Percentiles rank a stretch among this genome's conserved stretches.
These are phyloP conservation scores for Metellina segmentata DNA, from an alignment of 2,888 invertebrate genomes.

Conservation along the genomic window DNA sequence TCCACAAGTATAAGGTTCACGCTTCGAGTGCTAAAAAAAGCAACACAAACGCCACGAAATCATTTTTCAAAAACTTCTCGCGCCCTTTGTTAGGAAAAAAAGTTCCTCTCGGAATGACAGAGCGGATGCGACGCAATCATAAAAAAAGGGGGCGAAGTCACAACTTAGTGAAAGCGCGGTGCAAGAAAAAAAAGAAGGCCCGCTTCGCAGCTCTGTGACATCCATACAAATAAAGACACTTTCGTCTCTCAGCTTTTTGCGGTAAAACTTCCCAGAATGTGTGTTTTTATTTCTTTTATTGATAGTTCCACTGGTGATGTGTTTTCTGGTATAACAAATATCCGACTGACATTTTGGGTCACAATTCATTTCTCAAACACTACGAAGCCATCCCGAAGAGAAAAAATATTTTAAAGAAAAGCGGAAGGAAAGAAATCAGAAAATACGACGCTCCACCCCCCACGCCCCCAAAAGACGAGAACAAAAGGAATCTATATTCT, in stretches of 20 bases:
- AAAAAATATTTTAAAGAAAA: conserved; percentile 38
- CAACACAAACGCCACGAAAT: conserved; percentile 12
- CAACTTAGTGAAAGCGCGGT: conserved; percentile 14
- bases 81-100: conserved; percentile 6
- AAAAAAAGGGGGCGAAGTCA: conserved; percentile 19
- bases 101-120: not conserved
- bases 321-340: conserved; percentile 66
- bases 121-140: conserved; percentile 13
- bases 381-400: conserved; percentile 1
- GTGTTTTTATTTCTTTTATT: conserved; percentile 36
- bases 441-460: not conserved
- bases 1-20: not conserved
- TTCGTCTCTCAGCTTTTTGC: conserved; percentile 43
- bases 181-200: conserved; percentile 43
- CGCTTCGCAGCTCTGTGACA: conserved; percentile 59
- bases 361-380: conserved; percentile 70
- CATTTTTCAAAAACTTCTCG: conserved; percentile 54
- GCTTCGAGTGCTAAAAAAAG: not conserved
- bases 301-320: conserved; percentile 23
- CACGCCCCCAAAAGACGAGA: not conserved
- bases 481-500: not conserved
- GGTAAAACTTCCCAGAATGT: conserved; percentile 34
- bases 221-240: conserved; percentile 70
- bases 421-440: not conserved
- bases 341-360: conserved; percentile 64